Evolutionary conservation across 2,113 vertebrate genomes (phyloP), one percentile per base, ranked within the genome.

Genomic region (Pipra filicauda): DNA sequence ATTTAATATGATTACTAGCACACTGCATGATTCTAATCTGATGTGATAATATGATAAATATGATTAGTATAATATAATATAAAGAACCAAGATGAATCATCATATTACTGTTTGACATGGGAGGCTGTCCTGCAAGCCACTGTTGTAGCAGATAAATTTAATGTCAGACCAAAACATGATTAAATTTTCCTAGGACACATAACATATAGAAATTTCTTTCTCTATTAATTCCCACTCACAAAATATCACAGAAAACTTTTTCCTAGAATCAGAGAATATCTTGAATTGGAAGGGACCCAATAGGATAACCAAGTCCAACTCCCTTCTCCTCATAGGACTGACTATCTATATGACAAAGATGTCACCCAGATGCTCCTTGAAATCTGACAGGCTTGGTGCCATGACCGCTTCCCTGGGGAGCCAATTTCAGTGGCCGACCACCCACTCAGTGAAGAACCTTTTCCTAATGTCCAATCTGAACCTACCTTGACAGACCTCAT

Each of bases 1-100:
- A 95, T 92, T 97, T 97, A 91, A 95, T 86, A 52, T 39, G 67
- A 64, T 83, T 76, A 71, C 43, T 90, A 85, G 64, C 55, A 77
- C 30, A 54, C n/a, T 91, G 67, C 76, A 78, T 93, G 58, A 90
- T 96, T 91, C 51, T 87, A 95, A 97, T 93, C 62, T 95, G 49
- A 16, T 67, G 33, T 67, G 28, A n/a, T 82, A 46, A 67, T 54
- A 54, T 48, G 46, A 75, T 89, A 46, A 82, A 54, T 75, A 15
- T 46, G 59, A 61, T 69, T 61, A 35, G 35, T 92, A 27, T 79
- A 79, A 96, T 95, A 94, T 93, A 78, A 96, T 95, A 94, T 93
- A 78, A 86, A 83, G 75, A 97, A 89, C 19, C 9, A 57, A 96
- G 85, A 64, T 62, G 48, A 13, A 83, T 84, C 75, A 75, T 94